phyloP scores from a whole-genome alignment of 2,797 vertebrate genomes.

The Myripristis murdjan region DNA sequence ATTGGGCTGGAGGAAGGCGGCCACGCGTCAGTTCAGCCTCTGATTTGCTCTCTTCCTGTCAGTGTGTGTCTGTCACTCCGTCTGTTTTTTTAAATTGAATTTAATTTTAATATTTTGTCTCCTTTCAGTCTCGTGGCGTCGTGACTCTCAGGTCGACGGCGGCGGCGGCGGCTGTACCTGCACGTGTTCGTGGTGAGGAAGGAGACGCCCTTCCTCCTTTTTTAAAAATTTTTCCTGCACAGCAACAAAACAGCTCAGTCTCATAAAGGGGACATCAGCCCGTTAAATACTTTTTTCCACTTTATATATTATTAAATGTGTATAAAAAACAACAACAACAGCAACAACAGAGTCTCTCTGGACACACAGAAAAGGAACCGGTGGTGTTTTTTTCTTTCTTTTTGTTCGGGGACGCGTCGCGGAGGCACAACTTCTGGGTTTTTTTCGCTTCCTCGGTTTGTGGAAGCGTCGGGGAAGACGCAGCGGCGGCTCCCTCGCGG shows the following conservation, averaged over 20 bases:
- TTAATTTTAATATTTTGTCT: too few species aligned
- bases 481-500: too few species aligned
- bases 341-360: neutral
- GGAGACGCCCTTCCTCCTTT: constrained; percentile 1
- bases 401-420: neutral
- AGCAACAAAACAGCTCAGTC: constrained; percentile 72
- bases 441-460: too few species aligned
- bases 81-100: too few species aligned
- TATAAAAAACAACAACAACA: constrained; percentile 76
- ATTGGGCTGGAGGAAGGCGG: too few species aligned
- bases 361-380: neutral
- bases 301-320: constrained; percentile 73
- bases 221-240: constrained; percentile 32
- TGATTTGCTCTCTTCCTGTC: neutral
- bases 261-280: constrained; percentile 11
- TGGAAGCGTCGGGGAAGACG: too few species aligned
- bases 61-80: neutral
- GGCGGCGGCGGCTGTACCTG: too few species aligned
- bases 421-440: too few species aligned
- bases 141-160: too few species aligned
- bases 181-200: neutral
- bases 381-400: neutral
- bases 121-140: too few species aligned
- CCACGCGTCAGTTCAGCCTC: too few species aligned
- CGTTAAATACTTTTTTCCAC: constrained; percentile 43